Base-by-base conservation (phyloP, 2,888 invertebrate species). In the Caradrina kadenii region DNA sequence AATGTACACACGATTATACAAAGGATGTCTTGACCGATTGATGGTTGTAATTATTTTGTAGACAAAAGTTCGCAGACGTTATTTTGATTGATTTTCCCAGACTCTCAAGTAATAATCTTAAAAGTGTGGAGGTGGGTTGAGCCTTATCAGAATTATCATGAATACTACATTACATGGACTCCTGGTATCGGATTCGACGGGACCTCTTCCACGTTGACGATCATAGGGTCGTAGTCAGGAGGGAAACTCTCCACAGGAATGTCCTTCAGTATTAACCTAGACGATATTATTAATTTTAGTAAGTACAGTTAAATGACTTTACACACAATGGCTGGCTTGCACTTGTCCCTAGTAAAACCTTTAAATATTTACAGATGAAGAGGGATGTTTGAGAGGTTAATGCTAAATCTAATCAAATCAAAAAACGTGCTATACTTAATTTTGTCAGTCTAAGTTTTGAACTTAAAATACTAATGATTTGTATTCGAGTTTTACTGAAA, bases 171-270 rank as follows among this genome's bases (percentile, higher is more conserved):
- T 62, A 89, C 90, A 84, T 86, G 31, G 0, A 85, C 50, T 0
- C 89, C 90, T 0, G 92, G 93, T 19, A 91, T 86, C 0, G 83
- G 65, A 0, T 90, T 88, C 1, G 86, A 82, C 22, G 81, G 54
- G 0, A 89, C 59, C 0, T 77, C 69, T 11, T 82, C 80, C 0
- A 83, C 88, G 35, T 73, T 85, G 6, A 93, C 63, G 2, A 94
- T 85, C 81, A 87, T 86, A 0, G 91, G 89, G 0, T 87, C 84
- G 65, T 77, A 88, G 13, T 82, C 84, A 0, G 72, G 56, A 0
- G 89, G 84, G n/a, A 94, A 88, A 63, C 94, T 93, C 55, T 93
- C 90, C 45, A 82, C 88, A 0, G 94, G 94, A 6, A 94, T 87
- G 35, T 88, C 87, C 63, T 82, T 90, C 53, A 94, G 73, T 42